phyloP scores from a whole-genome alignment of 2,888 invertebrate genomes.

The Xestia sexstrigata region DNA sequence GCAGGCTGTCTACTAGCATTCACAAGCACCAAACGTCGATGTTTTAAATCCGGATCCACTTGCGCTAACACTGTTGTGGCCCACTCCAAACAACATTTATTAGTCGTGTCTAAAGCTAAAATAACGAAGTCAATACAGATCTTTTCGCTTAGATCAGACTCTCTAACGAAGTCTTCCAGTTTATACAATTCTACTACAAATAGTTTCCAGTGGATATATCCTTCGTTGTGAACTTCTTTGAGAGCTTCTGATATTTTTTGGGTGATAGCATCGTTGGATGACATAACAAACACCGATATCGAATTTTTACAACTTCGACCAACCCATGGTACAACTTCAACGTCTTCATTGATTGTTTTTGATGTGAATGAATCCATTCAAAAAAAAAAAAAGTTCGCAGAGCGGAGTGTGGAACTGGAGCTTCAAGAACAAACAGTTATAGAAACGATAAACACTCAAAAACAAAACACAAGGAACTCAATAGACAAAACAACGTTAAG shows the following conservation, averaged over 20 bases:
- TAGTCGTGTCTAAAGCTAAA: conserved; percentile 83
- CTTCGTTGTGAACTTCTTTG: conserved; percentile 79
- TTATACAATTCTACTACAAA: conserved; percentile 79
- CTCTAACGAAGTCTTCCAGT: conserved; percentile 80
- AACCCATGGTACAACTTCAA: too few species aligned
- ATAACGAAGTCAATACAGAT: conserved; percentile 85
- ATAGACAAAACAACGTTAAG: too few species aligned
- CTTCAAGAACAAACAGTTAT: too few species aligned
- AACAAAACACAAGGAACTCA: too few species aligned
- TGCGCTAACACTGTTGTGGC: conserved; percentile 78
- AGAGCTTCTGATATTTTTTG: conserved; percentile 82
- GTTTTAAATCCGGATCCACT: conserved; percentile 84
- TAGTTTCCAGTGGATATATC: conserved; percentile 82
- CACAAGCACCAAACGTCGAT: conserved; percentile 83
- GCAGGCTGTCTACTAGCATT: conserved; percentile 84
- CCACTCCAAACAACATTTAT: conserved; percentile 85
- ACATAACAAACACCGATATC: too few species aligned
- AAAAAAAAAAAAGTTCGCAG: too few species aligned
- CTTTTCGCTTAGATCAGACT: conserved; percentile 80
- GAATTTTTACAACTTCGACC: too few species aligned
- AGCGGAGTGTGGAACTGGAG: too few species aligned
- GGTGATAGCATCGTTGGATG: conserved; percentile 73
- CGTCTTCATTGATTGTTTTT: too few species aligned
- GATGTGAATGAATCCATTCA: too few species aligned
- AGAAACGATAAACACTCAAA: too few species aligned